phyloP scores from a whole-genome alignment of 1,140 invertebrate species.

The Anoplolepis gracilipes region DNA sequence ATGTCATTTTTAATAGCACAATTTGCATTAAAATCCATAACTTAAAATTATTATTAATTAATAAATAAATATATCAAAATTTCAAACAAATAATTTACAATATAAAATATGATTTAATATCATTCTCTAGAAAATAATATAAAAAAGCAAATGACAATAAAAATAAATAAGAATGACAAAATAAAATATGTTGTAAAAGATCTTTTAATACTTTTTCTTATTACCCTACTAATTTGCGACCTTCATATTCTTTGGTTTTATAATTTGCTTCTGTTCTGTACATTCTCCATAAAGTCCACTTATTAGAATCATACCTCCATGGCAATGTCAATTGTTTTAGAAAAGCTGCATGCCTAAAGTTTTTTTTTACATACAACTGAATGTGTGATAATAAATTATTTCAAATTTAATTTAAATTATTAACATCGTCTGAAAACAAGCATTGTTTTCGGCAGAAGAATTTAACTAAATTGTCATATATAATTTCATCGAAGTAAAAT shows the following conservation, averaged over 20 bases:
- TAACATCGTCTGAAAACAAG: background rate
- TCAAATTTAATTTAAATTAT: background rate
- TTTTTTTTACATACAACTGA: background rate
- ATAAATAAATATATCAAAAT: conserved; percentile 22
- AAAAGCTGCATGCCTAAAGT: conserved; percentile 64
- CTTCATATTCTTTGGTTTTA: conserved; percentile 87
- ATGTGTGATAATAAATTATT: background rate
- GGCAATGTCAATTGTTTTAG: conserved; percentile 64
- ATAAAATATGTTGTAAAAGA: background rate
- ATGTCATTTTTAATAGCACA: background rate
- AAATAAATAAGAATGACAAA: background rate
- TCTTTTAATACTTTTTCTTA: conserved; percentile 63
- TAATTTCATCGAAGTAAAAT: background rate
- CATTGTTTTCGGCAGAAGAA: background rate
- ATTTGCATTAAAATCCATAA: background rate
- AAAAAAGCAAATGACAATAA: background rate
- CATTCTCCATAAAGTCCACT: conserved; percentile 60
- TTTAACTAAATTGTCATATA: background rate
- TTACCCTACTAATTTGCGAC: conserved; percentile 91
- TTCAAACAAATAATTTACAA: conserved; percentile 5
- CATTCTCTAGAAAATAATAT: background rate
- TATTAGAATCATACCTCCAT: conserved; percentile 48
- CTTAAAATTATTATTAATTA: background rate
- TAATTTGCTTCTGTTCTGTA: conserved; percentile 64
- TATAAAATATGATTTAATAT: background rate